Evolutionary conservation across 2,797 vertebrate species (phyloP).

Genomic region (Leptatherina wallacei): DNA sequence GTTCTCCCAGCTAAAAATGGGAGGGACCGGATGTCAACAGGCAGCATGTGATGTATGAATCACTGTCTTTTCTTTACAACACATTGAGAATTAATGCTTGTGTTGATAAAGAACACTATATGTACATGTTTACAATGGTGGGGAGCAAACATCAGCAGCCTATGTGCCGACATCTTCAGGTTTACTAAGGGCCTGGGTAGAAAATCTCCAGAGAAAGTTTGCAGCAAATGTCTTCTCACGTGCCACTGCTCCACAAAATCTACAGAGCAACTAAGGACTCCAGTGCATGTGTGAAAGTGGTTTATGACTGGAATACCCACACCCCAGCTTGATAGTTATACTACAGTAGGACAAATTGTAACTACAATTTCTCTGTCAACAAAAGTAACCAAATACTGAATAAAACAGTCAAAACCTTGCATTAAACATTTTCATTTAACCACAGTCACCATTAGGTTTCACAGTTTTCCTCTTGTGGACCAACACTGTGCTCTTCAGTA

Average conservation of each 20-base stretch:
- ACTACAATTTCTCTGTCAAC: neutral
- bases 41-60: neutral
- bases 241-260: neutral
- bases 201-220: neutral
- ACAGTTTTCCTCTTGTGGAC: slow-evolving; percentile 11
- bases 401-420: neutral
- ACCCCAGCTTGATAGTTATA: neutral
- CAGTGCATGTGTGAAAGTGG: neutral
- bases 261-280: neutral
- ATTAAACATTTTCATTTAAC: slow-evolving; percentile 1
- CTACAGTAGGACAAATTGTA: neutral
- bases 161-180: too few species aligned
- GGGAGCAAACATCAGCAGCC: too few species aligned
- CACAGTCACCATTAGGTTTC: slow-evolving; percentile 3
- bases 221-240: too few species aligned
- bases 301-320: neutral
- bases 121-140: too few species aligned
- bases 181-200: neutral
- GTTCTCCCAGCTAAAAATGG: neutral
- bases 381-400: neutral
- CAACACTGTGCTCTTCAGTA: neutral
- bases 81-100: neutral
- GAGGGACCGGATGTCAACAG: neutral
- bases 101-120: neutral
- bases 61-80: neutral